Conservation (phyloP, 2,113 vertebrate species). For the Egretta garzetta region DNA sequence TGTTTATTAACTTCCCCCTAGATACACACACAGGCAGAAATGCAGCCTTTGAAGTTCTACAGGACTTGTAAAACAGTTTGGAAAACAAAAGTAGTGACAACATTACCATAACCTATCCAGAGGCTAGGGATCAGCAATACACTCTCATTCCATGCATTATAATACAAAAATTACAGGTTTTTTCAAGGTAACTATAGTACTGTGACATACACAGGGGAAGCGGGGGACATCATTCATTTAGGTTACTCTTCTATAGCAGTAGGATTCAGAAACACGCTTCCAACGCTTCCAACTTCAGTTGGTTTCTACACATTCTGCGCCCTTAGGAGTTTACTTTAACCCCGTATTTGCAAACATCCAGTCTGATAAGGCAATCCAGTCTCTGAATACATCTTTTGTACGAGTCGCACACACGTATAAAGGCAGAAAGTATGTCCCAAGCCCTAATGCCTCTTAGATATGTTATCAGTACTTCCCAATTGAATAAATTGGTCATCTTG, state of each 20-base stretch:
- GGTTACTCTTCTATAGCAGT: not conserved
- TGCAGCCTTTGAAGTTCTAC: not conserved
- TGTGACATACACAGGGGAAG: not conserved
- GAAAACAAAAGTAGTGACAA: not conserved
- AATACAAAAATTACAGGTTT: not conserved
- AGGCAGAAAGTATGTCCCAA: not conserved
- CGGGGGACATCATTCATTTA: not conserved
- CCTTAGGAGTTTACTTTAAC: not conserved
- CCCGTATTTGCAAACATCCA: not conserved
- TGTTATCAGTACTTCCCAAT: rapidly evolving
- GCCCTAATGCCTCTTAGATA: not conserved
- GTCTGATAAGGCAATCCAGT: not conserved
- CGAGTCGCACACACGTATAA: not conserved
- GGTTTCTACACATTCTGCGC: not conserved
- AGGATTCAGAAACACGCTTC: not conserved
- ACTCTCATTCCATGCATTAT: too few relatives aligned
- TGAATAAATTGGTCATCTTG: not conserved
- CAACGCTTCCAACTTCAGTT: not conserved
- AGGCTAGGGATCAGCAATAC: not conserved
- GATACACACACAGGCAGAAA: not conserved
- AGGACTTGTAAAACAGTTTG: not conserved
- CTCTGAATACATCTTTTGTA: not conserved
- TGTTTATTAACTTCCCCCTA: not conserved
- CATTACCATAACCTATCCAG: not conserved
- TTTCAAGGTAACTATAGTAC: not conserved